phyloP scores from a whole-genome alignment of 1,140 invertebrate species.

The Amphibalanus amphitrite region DNA sequence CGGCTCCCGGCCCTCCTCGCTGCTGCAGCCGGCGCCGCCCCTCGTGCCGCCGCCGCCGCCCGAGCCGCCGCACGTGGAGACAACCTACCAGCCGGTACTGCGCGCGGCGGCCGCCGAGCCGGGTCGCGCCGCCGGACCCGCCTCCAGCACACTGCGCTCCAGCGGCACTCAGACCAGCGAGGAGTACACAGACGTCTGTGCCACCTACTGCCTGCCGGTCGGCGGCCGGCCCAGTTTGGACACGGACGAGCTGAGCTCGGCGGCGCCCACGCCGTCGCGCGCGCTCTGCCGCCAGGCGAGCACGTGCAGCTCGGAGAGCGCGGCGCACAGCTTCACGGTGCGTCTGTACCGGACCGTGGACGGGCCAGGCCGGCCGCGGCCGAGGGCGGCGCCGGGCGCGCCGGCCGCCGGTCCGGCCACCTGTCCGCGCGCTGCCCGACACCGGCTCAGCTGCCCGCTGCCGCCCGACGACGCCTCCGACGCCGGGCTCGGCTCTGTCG shows the following conservation, averaged over 20 bases:
- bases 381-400: no score
- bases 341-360: slow-evolving; percentile 15
- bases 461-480: slow-evolving; percentile 4
- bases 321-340: slow-evolving; percentile 24
- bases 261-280: background rate
- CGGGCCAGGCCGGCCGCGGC: no score
- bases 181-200: slow-evolving; percentile 1
- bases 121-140: no score
- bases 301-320: slow-evolving; percentile 24
- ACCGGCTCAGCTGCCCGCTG: slow-evolving; percentile 8
- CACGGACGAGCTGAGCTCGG: background rate
- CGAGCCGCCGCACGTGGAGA: background rate
- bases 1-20: background rate
- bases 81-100: background rate
- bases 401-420: background rate
- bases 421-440: background rate
- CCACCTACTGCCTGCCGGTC: background rate
- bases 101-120: background rate
- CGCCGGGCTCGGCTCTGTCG: slow-evolving; percentile 3
- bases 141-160: background rate
- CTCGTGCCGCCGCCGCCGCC: background rate
- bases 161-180: slow-evolving; percentile 2
- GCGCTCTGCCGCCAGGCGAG: slow-evolving; percentile 15
- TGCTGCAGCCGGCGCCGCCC: background rate
- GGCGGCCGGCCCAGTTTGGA: background rate